Conservation (phyloP, 2,888 invertebrate species). For the Ophion obscuratus region DNA sequence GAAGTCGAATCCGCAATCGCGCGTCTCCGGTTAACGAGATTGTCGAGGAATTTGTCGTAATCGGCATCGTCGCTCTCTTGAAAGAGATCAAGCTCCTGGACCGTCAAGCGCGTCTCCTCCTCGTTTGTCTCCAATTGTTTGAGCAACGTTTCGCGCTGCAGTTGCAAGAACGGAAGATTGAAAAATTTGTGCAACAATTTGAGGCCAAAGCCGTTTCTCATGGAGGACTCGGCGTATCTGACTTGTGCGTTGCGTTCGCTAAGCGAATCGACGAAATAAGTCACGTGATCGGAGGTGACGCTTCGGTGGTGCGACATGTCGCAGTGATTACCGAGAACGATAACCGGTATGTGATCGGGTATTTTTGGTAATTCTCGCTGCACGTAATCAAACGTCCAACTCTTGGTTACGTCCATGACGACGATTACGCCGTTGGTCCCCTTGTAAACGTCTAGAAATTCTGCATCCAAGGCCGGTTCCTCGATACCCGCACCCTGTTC, state of each 20-base stretch:
- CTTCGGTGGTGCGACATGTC: slow-evolving; percentile 98
- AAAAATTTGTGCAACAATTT: slow-evolving; percentile 97
- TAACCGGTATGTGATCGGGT: slow-evolving; percentile 91
- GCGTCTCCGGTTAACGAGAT: slow-evolving; percentile 90
- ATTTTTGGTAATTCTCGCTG: slow-evolving; percentile 93
- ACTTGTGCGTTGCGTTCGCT: slow-evolving; percentile 86
- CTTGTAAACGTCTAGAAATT: slow-evolving; percentile 98
- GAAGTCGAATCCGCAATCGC: slow-evolving; percentile 89
- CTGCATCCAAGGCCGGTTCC: slow-evolving; percentile 94
- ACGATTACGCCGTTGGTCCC: slow-evolving; percentile 97
- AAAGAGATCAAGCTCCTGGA: slow-evolving; percentile 90
- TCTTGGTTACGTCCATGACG: slow-evolving; percentile 97
- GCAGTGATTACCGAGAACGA: slow-evolving; percentile 96
- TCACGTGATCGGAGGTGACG: slow-evolving; percentile 90
- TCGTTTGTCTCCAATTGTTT: slow-evolving; percentile 94
- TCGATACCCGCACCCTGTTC: slow-evolving; percentile 86
- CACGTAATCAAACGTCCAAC: slow-evolving; percentile 98
- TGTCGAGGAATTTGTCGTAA: slow-evolving; percentile 90
- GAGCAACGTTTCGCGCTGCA: slow-evolving; percentile 93
- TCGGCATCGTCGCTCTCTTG: slow-evolving; percentile 91
- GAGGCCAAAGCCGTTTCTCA: slow-evolving; percentile 98
- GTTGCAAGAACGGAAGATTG: slow-evolving; percentile 95
- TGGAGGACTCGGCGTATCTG: slow-evolving; percentile 95
- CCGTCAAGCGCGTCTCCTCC: slow-evolving; percentile 91
- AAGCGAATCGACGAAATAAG: slow-evolving; percentile 88